Base-by-base conservation (phyloP, 1,140 invertebrate species). In the Cryptotermes secundus region DNA sequence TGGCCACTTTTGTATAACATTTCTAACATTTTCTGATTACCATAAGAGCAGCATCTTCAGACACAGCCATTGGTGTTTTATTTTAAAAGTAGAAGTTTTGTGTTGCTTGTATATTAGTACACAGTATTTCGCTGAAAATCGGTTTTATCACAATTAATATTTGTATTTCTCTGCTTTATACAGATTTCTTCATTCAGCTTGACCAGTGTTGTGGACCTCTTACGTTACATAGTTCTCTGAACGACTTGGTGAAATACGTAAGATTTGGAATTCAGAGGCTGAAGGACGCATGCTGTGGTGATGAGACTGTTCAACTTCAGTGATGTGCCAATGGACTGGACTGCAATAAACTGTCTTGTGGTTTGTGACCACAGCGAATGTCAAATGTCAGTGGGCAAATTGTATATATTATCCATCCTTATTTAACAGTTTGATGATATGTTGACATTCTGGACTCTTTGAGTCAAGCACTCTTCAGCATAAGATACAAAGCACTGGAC, bases 131-230 rank as follows among this genome's bases (percentile, higher is more conserved):
- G 34, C n/a, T 79, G 79, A n/a, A 79, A n/a, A 6, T 35, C 10
- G 4, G 79, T 35, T 35, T 79, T 80, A 36, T 24, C 84, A n/a
- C 83, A 85, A 42, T 80, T 85, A 81, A 81, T 45, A 84, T 86
- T 86, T 85, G 85, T 86, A 88, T 83, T 86, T 86, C 85, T 87
- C 84, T 86, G 87, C 90, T 92, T 6, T 49, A 22, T 49, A 49
- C 90, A 96, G 95, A 95, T 86, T 96, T 96, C 89, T 96, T 96
- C 89, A 93, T 94, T 85, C 92, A 94, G 86, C 89, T 96, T 87
- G 95, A 97, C 88, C 92, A 93, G 85, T 91, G 92, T 84, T 93
- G 93, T 90, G 95, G 95, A 85, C 94, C 94, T 16, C 89, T 96
- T 53, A 96, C 95, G 24, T 89, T 96, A 85, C 94, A 95, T 87